phyloP scores from a whole-genome alignment of 2,888 invertebrate species.

The Vannuccia rotundouncinata region DNA sequence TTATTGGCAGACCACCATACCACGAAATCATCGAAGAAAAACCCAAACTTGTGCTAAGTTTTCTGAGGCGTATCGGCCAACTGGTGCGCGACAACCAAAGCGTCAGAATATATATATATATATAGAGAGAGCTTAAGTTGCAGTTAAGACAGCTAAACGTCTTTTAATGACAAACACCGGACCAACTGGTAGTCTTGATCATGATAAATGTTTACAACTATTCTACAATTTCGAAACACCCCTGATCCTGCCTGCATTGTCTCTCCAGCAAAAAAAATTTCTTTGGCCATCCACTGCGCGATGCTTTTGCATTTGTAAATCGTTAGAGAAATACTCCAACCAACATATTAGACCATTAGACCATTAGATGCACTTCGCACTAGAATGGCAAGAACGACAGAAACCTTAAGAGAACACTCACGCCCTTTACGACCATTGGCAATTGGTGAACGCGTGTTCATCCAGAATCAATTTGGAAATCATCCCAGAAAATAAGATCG shows the following conservation, averaged over 20 bases:
- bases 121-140: slow-evolving; percentile 42
- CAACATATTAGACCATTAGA: background rate
- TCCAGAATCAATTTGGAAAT: slow-evolving; percentile 40
- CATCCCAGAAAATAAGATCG: slow-evolving; percentile 41
- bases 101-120: too few relatives aligned
- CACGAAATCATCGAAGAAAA: too few relatives aligned
- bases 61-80: too few relatives aligned
- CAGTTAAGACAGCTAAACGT: slow-evolving; percentile 42
- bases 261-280: slow-evolving; percentile 42
- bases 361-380: background rate
- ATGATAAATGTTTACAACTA: slow-evolving; percentile 29
- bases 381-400: slow-evolving; percentile 39
- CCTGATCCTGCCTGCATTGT: slow-evolving; percentile 41
- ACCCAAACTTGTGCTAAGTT: too few relatives aligned
- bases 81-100: too few relatives aligned
- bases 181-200: background rate
- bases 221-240: slow-evolving; percentile 42
- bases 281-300: slow-evolving; percentile 39
- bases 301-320: slow-evolving; percentile 41
- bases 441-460: slow-evolving; percentile 41
- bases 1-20: too few relatives aligned
- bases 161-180: slow-evolving; percentile 36
- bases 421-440: slow-evolving; percentile 38
- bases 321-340: slow-evolving; percentile 36
- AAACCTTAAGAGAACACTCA: slow-evolving; percentile 40